Conservation (phyloP, 2,113 vertebrate species). For the Lynx canadensis region DNA sequence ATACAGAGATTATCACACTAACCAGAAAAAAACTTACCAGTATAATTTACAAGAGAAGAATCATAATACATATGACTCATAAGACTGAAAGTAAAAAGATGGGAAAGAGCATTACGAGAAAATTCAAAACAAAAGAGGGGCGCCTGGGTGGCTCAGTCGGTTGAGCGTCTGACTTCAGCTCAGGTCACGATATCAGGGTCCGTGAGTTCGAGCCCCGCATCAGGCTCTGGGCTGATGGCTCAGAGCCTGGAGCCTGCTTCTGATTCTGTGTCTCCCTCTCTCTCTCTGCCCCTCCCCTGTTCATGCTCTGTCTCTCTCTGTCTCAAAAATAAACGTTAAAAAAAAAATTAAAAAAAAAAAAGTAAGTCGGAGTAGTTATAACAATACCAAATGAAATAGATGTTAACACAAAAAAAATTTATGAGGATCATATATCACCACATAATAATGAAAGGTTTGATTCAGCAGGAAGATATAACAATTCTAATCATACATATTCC, state of each 20-base stretch:
- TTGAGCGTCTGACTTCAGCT: no score
- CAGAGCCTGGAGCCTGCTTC: no score
- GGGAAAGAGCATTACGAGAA: neutral
- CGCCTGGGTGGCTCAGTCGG: no score
- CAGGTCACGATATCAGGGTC: no score
- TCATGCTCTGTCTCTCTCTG: no score
- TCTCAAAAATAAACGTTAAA: no score
- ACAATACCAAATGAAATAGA: constrained; percentile 19
- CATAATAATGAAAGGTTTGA: neutral
- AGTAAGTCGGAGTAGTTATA: neutral
- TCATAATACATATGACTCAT: neutral
- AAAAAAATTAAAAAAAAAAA: neutral
- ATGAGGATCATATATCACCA: neutral
- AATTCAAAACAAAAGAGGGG: neutral
- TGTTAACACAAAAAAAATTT: neutral
- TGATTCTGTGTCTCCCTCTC: no score
- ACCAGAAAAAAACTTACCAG: neutral
- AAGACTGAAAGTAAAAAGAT: neutral
- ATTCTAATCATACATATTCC: neutral
- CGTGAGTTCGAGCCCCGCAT: no score
- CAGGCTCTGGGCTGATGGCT: no score
- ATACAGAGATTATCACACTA: neutral
- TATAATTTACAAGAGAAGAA: constrained; percentile 3
- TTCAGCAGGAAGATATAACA: neutral
- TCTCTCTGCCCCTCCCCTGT: no score